These are phyloP conservation scores for Lophotriccus pileatus DNA, from an alignment of 2,797 vertebrate genomes.

Conservation along the genomic window DNA sequence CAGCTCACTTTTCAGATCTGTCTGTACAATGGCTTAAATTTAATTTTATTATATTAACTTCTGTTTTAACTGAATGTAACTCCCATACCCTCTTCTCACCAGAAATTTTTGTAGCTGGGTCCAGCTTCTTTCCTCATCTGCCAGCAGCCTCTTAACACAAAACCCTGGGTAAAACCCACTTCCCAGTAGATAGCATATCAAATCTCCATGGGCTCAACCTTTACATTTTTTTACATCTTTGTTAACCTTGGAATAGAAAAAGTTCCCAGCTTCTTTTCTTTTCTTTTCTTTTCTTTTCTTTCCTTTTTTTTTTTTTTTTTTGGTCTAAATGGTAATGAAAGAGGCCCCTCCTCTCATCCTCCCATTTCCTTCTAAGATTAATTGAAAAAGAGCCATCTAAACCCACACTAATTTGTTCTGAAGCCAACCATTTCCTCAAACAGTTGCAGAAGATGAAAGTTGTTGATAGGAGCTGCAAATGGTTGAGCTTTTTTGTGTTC, in stretches of 20 bases:
- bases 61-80: neutral
- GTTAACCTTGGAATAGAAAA: neutral
- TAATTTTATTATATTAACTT: neutral
- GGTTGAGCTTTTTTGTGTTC: neutral
- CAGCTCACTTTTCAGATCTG: neutral
- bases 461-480: conserved; percentile 18
- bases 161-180: neutral
- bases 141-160: neutral
- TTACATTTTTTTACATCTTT: conserved; percentile 10
- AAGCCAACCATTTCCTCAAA: conserved; percentile 54
- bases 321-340: neutral
- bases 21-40: neutral
- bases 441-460: conserved; percentile 22
- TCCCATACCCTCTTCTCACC: neutral
- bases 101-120: neutral
- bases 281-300: neutral
- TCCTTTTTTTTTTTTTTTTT: neutral
- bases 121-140: neutral
- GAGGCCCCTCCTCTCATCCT: neutral
- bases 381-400: conserved; percentile 41
- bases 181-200: neutral
- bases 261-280: neutral
- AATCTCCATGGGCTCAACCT: neutral
- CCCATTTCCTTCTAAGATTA: conserved; percentile 21
- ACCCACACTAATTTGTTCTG: conserved; percentile 41